Conservation (phyloP, 2,888 invertebrate genomes). For the Tethea ocularis region DNA sequence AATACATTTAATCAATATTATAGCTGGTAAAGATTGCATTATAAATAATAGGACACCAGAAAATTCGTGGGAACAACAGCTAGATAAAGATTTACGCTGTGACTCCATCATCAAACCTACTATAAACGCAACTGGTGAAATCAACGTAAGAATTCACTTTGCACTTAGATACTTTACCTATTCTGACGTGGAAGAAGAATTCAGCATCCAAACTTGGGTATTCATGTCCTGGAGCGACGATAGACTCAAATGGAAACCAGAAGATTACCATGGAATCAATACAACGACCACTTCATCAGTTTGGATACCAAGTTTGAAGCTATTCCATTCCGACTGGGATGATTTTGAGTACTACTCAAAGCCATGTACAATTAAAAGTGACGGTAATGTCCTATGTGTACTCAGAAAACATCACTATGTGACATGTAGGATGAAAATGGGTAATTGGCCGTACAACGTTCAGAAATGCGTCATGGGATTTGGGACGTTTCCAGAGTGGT, state of each 20-base stretch:
- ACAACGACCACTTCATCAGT: slow-evolving; percentile 16
- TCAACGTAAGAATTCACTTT: slow-evolving; percentile 30
- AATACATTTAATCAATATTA: background rate
- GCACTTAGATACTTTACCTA: slow-evolving; percentile 42
- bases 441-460: slow-evolving; percentile 50
- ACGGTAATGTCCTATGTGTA: slow-evolving; percentile 32
- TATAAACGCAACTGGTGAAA: background rate
- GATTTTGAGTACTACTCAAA: slow-evolving; percentile 10
- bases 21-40: background rate
- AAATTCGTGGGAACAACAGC: slow-evolving; percentile 33
- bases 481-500: slow-evolving; percentile 13
- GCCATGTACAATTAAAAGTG: slow-evolving; percentile 28
- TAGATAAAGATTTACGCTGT: background rate
- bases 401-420: slow-evolving; percentile 14
- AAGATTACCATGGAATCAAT: slow-evolving; percentile 36
- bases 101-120: slow-evolving; percentile 12
- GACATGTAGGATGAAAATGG: slow-evolving; percentile 37
- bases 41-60: slow-evolving; percentile 19
- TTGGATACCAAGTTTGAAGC: slow-evolving; percentile 40
- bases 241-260: slow-evolving; percentile 47
- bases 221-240: slow-evolving; percentile 38
- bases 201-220: slow-evolving; percentile 33
- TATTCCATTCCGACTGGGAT: slow-evolving; percentile 31
- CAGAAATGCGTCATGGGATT: slow-evolving; percentile 43
- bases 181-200: slow-evolving; percentile 30